Base-by-base conservation (phyloP, 2,888 invertebrate genomes). In the Limenitis camilla region DNA sequence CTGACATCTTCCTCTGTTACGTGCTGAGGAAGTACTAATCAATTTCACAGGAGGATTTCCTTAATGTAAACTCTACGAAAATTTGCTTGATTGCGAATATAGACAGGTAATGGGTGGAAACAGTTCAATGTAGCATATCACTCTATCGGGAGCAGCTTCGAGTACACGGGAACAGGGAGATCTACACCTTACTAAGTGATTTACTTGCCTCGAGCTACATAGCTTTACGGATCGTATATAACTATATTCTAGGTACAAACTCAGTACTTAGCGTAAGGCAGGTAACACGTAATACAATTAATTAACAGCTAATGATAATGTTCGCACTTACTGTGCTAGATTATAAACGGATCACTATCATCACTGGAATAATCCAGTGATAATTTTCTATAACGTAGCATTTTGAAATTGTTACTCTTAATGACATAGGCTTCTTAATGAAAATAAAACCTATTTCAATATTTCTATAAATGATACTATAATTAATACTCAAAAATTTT, bases 1-100 rank as follows among this genome's bases (percentile, higher is more conserved):
- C 85, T 81, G 83, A 84, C 79, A 80, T 83, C 78, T 81, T 75
- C 72, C n/a, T n/a, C n/a, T n/a, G 77, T 78, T 78, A 77, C 75
- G 50, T 58, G 53, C 51, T 50, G 46, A 49, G 56, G 43, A 52
- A 55, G 52, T 55, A 54, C 45, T 49, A 52, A 52, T 52, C 51
- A 49, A 50, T 53, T 41, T 38, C 43, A 47, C 40, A 48, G 40
- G 35, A 40, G 46, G 46, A 56, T 56, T 53, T 50, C 42, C 49
- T 50, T 58, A 52, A 53, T 49, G 53, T 54, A 56, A 56, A 59
- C 43, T 53, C 52, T 54, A 54, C 46, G 46, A 49, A 53, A 54
- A 54, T 56, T 45, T 56, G 53, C 56, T 52, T 56, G 56, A 54
- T 52, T 59, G 53, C 49, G 44, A 48, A 44, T 44, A 47, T 40